Evolutionary conservation across 2,888 invertebrate species (phyloP), one percentile per base, ranked within the genome.

Genomic region (Sminthurides aquaticus): DNA sequence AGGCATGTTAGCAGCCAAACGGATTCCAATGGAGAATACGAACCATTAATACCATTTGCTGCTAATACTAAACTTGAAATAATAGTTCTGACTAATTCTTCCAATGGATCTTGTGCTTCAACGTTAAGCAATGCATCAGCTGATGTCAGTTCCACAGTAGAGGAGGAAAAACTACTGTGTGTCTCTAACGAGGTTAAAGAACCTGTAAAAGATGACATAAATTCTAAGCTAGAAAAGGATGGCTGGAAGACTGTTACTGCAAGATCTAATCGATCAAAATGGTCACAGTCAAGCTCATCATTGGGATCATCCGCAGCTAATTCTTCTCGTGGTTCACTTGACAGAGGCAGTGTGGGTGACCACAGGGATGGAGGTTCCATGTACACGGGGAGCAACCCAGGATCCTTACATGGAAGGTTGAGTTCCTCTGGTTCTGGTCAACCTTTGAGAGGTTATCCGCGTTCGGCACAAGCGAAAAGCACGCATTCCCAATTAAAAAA

Each of bases 161-260:
- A 8, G 5, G 52, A 8, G 5, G 8, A 20, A 5, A 20, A 52
- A 8, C 5, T 52, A 15, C 8, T 34, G 43, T 34, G 43, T 52
- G 26, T n/a, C 3, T 3, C 28, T 56, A 15, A 56, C 24, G 28
- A 22, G 5, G 28, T 22, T 8, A 22, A 26, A 56, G 18, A 28
- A 34, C 24, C 11, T 49, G 2, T 49, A 2, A n/a, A n/a, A n/a
- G n/a, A n/a, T n/a, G n/a, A n/a, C n/a, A n/a, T n/a, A n/a, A n/a
- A n/a, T n/a, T n/a, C n/a, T n/a, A 24, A 34, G 28, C 54, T 25
- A n/a, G 57, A 29, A 28, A 48, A 60, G 67, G 71, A 71, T 65
- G 73, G 71, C 5, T 73, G 73, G 73, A 69, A 71, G 64, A 72
- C 71, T 34, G 73, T 73, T 11, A 29, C 67, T n/a, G 60, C 69